phyloP scores from a whole-genome alignment of 1,140 invertebrate species.

The Penaeus japonicus region DNA sequence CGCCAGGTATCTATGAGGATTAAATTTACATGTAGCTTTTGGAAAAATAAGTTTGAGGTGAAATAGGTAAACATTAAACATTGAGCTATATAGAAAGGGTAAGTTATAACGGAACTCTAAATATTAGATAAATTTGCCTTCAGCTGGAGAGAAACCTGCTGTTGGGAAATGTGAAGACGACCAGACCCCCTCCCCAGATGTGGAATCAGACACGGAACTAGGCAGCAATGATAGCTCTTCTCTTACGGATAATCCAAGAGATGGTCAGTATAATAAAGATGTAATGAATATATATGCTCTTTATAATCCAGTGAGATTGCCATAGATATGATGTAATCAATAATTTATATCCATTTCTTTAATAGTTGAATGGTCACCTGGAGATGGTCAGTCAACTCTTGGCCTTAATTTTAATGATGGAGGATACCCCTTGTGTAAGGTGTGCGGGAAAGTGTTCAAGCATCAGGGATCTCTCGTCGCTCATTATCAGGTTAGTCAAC shows the following conservation, averaged over 20 bases:
- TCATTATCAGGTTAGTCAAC: constrained; percentile 51
- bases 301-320: not conserved
- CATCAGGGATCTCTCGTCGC: constrained; percentile 59
- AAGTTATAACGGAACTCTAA: too few species aligned
- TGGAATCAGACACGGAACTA: constrained; percentile 37
- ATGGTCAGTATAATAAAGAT: constrained; percentile 6
- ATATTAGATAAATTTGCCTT: too few species aligned
- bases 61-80: too few species aligned
- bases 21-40: too few species aligned
- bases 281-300: not conserved
- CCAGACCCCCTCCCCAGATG: constrained; percentile 27
- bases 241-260: constrained; percentile 15
- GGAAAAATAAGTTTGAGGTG: too few species aligned
- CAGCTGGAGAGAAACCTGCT: not conserved
- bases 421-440: constrained; percentile 54
- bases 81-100: too few species aligned
- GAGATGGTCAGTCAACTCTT: constrained; percentile 27
- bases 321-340: not conserved
- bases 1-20: not conserved
- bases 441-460: constrained; percentile 59
- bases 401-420: constrained; percentile 52
- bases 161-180: constrained; percentile 38
- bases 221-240: constrained; percentile 2
- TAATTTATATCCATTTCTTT: not conserved
- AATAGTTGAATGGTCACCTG: constrained; percentile 29